phyloP scores from a whole-genome alignment of 2,113 vertebrate genomes.

The Heteronetta atricapilla region DNA sequence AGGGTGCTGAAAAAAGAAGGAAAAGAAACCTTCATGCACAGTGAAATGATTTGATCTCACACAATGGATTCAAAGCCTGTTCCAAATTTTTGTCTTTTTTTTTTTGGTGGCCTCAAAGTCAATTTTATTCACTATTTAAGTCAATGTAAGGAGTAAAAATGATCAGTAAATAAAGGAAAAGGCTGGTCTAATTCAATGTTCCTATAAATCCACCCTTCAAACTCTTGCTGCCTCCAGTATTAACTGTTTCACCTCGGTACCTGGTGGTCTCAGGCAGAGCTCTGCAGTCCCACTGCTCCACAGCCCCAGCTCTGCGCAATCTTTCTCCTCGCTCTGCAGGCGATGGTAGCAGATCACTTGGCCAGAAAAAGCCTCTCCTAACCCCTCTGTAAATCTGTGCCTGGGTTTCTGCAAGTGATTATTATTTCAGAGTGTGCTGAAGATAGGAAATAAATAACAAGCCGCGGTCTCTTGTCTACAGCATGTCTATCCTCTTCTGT shows the following conservation, averaged over 20 bases:
- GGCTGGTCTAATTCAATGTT: not conserved
- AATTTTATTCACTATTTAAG: not conserved
- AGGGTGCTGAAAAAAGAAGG: not conserved
- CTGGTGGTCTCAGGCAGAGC: not conserved
- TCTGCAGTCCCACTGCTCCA: not conserved
- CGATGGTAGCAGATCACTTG: constrained; percentile 23
- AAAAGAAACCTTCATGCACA: not conserved
- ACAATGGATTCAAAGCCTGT: not conserved
- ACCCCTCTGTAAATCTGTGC: constrained; percentile 48
- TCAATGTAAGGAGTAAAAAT: not conserved
- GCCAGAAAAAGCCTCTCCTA: constrained; percentile 50
- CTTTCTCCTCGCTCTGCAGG: not conserved
- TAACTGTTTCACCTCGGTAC: not conserved
- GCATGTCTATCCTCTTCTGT: constrained; percentile 73
- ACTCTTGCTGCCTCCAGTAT: not conserved
- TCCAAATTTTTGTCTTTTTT: not conserved
- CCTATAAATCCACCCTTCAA: not conserved
- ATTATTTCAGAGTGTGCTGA: constrained; percentile 50
- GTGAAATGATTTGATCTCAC: not conserved
- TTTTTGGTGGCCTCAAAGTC: not conserved
- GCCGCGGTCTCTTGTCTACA: constrained; percentile 63
- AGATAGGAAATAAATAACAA: constrained; percentile 73
- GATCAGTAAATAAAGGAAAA: not conserved
- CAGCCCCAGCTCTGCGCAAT: constrained; percentile 5
- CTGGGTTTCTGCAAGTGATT: constrained; percentile 44